phyloP scores from a whole-genome alignment of 2,888 invertebrate genomes.

The Limnephilus lunatus region DNA sequence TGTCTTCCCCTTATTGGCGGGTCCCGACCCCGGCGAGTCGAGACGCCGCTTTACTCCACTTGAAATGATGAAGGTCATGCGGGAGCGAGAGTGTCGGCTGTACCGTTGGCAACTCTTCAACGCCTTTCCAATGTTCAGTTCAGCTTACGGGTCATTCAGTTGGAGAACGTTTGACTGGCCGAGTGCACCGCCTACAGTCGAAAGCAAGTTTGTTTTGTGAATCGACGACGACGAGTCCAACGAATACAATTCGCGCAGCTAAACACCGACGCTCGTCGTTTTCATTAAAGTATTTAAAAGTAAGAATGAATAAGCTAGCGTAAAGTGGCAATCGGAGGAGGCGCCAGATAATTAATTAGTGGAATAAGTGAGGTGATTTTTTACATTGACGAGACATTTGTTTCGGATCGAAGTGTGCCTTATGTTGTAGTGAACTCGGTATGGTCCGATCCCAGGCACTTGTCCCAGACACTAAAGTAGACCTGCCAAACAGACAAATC shows the following conservation, averaged over 20 bases:
- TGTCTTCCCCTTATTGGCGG: slow-evolving; percentile 13
- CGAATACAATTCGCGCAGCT: slow-evolving; percentile 13
- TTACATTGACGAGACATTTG: slow-evolving; percentile 36
- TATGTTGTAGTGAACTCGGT: slow-evolving; percentile 35
- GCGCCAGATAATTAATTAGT: slow-evolving; percentile 30
- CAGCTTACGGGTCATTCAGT: background rate
- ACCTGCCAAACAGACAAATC: background rate
- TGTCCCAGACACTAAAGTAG: background rate
- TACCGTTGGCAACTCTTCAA: background rate
- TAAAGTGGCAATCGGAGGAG: slow-evolving; percentile 15
- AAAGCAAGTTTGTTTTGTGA: slow-evolving; percentile 12
- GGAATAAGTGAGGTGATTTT: slow-evolving; percentile 35
- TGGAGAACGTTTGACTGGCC: background rate
- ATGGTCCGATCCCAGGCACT: slow-evolving; percentile 23
- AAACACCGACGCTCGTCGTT: slow-evolving; percentile 3
- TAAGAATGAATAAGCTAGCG: slow-evolving; percentile 42
- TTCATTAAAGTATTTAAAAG: slow-evolving; percentile 41
- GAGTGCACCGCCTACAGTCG: background rate
- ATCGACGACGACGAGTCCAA: background rate
- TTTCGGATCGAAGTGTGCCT: slow-evolving; percentile 40
- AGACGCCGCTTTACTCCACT: background rate
- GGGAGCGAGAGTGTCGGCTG: background rate
- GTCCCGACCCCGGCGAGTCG: slow-evolving; percentile 10
- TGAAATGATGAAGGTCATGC: slow-evolving; percentile 2
- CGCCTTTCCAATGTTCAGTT: background rate